These are phyloP conservation scores for Poecilia picta DNA, from an alignment of 2,797 vertebrate genomes.

Conservation along the genomic window DNA sequence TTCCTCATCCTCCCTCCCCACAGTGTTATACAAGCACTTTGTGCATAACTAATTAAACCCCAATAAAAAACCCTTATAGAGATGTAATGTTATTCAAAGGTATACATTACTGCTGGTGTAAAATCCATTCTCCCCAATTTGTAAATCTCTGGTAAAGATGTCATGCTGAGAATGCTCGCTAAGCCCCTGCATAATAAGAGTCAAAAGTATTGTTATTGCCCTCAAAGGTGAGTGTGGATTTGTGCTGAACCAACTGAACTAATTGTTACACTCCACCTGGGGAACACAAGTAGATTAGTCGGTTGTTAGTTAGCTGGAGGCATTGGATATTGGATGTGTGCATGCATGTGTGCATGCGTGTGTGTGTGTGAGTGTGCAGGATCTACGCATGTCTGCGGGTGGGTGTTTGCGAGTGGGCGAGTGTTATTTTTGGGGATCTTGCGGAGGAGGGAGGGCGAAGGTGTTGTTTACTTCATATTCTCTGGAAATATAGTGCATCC, in stretches of 20 bases:
- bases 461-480: slow-evolving; percentile 67
- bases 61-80: slow-evolving; percentile 8
- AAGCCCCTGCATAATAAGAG: slow-evolving; percentile 24
- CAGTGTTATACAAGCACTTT: not conserved
- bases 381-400: slow-evolving; percentile 39
- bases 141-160: slow-evolving; percentile 6
- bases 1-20: not conserved
- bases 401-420: slow-evolving; percentile 47
- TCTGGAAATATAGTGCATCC: slow-evolving; percentile 54
- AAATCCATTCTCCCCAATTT: slow-evolving; percentile 1
- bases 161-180: slow-evolving; percentile 7
- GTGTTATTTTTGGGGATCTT: slow-evolving; percentile 66
- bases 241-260: slow-evolving; percentile 55
- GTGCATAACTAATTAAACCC: not conserved
- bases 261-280: slow-evolving; percentile 35
- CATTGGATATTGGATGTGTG: slow-evolving; percentile 35
- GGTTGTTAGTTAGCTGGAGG: slow-evolving; percentile 52
- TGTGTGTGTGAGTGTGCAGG: slow-evolving; percentile 12
- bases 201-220: slow-evolving; percentile 41
- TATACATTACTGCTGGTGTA: slow-evolving; percentile 3
- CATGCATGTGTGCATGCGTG: slow-evolving; percentile 10
- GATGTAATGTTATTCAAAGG: not conserved
- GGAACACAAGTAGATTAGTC: slow-evolving; percentile 44
- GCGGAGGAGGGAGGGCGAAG: slow-evolving; percentile 52
- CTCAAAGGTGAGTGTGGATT: slow-evolving; percentile 49